A percentile compares a stretch with the other conserved stretches of the same genome.
Conservation (phyloP, 2,888 invertebrate species). For the Ceriagrion tenellum region DNA sequence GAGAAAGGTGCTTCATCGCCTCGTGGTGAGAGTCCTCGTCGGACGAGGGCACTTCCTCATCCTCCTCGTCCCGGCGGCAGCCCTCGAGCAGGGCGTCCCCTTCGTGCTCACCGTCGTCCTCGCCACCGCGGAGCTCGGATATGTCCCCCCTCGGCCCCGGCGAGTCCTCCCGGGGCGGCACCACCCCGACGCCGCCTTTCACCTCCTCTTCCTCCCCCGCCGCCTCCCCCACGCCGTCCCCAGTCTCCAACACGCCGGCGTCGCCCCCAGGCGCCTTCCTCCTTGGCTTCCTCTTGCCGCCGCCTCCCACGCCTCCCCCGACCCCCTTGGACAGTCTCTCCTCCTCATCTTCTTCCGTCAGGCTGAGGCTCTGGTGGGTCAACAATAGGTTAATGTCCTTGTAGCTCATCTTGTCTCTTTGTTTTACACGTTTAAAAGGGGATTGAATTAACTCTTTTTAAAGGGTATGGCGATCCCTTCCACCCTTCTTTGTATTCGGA, state of each 20-base stretch:
- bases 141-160: not conserved
- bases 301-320: not conserved
- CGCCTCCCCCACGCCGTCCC: not conserved
- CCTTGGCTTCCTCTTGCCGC: not conserved
- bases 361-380: constrained; percentile 38
- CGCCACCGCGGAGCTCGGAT: not conserved
- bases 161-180: not conserved
- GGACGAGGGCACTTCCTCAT: not conserved
- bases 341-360: not conserved
- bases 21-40: constrained; percentile 24
- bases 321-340: not conserved
- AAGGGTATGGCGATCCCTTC: too few relatives aligned
- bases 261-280: not conserved
- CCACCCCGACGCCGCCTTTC: not conserved
- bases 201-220: not conserved
- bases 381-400: constrained; percentile 32
- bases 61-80: not conserved
- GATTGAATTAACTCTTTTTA: too few relatives aligned
- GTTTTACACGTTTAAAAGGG: too few relatives aligned
- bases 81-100: constrained; percentile 15
- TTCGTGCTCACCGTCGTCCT: not conserved
- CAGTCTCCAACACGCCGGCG: not conserved
- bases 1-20: constrained; percentile 26
- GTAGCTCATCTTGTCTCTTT: not conserved
- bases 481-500: too few relatives aligned